phyloP scores from a whole-genome alignment of 2,797 vertebrate species.

The Tapera naevia region DNA sequence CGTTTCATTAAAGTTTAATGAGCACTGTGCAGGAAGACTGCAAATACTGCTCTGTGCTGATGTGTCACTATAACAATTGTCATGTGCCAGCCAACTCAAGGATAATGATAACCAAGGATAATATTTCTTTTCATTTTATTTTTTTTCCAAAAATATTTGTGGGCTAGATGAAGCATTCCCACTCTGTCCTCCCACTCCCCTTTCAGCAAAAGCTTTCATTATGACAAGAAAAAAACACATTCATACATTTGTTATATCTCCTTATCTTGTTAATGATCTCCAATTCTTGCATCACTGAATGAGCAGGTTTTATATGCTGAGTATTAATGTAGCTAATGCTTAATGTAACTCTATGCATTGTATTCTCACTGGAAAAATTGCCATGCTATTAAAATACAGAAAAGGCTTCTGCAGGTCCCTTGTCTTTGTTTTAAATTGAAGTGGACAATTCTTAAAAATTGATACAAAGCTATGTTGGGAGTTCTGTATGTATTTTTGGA shows the following conservation, averaged over 20 bases:
- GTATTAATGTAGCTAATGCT: neutral
- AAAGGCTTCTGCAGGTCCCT: neutral
- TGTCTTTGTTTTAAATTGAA: neutral
- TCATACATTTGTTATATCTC: neutral
- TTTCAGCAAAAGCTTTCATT: neutral
- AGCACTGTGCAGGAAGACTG: slow-evolving; percentile 28
- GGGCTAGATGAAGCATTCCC: neutral
- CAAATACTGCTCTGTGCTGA: slow-evolving; percentile 36
- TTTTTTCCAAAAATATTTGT: neutral
- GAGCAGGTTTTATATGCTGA: neutral
- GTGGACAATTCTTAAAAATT: neutral
- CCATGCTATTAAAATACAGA: neutral
- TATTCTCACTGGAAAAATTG: neutral
- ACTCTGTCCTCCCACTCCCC: neutral
- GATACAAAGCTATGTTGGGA: neutral
- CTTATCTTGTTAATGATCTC: neutral
- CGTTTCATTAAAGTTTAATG: slow-evolving; percentile 60
- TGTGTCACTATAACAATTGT: slow-evolving; percentile 40
- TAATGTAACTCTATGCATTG: neutral
- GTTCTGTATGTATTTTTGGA: slow-evolving; percentile 16
- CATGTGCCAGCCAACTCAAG: slow-evolving; percentile 26
- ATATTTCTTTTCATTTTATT: neutral
- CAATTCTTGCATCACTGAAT: neutral
- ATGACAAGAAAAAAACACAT: neutral
- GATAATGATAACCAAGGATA: slow-evolving; percentile 7